phyloP scores from a whole-genome alignment of 2,113 vertebrate genomes.

The Leptodactylus fuscus region DNA sequence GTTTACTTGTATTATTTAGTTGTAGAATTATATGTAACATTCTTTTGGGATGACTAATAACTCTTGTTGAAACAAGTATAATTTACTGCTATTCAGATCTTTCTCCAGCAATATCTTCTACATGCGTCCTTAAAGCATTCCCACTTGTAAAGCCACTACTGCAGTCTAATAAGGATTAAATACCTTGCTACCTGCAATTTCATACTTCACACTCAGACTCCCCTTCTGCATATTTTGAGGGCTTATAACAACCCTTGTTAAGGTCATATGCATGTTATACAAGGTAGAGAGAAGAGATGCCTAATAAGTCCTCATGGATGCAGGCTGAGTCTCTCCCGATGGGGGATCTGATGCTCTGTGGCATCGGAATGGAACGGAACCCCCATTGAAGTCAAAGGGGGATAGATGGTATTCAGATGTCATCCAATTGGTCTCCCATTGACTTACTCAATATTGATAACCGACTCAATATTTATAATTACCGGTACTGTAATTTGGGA shows the following conservation, averaged over 20 bases:
- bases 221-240: background rate
- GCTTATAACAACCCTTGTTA: background rate
- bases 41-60: conserved; percentile 11
- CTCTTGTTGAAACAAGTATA: background rate
- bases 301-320: too few species aligned
- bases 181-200: background rate
- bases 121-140: background rate
- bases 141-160: background rate
- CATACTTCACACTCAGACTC: background rate
- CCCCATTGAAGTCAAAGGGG: too few species aligned
- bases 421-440: too few species aligned
- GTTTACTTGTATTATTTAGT: background rate
- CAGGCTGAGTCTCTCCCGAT: too few species aligned
- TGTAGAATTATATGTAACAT: background rate
- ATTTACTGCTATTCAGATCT: background rate
- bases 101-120: background rate
- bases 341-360: too few species aligned
- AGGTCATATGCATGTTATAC: too few species aligned
- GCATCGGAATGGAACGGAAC: too few species aligned
- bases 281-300: too few species aligned
- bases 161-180: background rate
- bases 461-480: too few species aligned
- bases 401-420: too few species aligned
- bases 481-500: too few species aligned
- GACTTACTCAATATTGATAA: too few species aligned